phyloP scores from a whole-genome alignment of 2,797 vertebrate species.

The Enteromius argenteus region DNA sequence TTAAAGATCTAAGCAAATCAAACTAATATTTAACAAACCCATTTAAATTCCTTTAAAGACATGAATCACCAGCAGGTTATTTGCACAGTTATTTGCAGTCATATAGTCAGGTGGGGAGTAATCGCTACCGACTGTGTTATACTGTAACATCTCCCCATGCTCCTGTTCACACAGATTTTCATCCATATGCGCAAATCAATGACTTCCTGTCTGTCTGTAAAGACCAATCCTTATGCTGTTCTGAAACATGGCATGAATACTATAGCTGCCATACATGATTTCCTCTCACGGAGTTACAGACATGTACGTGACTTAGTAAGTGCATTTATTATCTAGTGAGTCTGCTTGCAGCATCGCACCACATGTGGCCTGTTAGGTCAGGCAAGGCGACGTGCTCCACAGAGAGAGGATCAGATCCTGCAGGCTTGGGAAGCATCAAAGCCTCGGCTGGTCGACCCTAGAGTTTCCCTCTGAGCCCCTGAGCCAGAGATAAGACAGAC shows the following conservation, averaged over 20 bases:
- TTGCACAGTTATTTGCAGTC: conserved; percentile 27
- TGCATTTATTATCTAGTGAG: conserved; percentile 34
- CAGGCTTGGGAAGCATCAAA: conserved; percentile 42
- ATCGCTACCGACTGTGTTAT: conserved; percentile 21
- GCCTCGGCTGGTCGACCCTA: conserved; percentile 36
- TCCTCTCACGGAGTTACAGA: conserved; percentile 13
- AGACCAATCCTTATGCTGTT: conserved; percentile 12
- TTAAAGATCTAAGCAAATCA: conserved; percentile 13
- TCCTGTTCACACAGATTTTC: conserved; percentile 41
- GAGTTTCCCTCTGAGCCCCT: conserved; percentile 38
- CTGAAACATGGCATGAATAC: conserved; percentile 18
- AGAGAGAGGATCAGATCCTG: conserved; percentile 46
- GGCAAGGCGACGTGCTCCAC: conserved; percentile 35
- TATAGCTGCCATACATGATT: conserved; percentile 26
- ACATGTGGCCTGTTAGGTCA: conserved; percentile 45
- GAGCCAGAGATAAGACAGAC: conserved; percentile 42
- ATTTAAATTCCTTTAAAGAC: conserved; percentile 1
- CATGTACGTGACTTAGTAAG: conserved; percentile 6
- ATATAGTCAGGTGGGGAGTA: conserved; percentile 22
- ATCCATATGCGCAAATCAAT: conserved; percentile 46
- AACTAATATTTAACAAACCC: conserved; percentile 22
- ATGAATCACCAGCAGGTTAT: conserved; percentile 9
- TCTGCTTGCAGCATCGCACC: conserved; percentile 37
- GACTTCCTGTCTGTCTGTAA: conserved; percentile 37
- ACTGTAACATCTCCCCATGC: conserved; percentile 2